phyloP scores from a whole-genome alignment of 2,797 vertebrate genomes.

The Muscicapa comitata region DNA sequence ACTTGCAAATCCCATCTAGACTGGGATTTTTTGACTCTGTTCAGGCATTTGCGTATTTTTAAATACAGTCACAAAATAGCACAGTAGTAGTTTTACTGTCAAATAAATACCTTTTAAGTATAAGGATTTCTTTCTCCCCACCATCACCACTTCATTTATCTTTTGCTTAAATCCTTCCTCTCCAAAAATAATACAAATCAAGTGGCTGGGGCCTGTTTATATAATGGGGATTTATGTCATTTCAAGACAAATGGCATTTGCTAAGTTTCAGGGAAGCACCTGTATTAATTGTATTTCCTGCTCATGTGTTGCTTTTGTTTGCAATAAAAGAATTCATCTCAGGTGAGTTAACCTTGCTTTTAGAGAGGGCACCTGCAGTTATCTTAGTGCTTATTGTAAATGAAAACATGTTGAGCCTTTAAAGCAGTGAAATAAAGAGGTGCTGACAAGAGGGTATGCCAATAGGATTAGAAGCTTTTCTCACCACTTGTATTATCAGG shows the following conservation, averaged over 20 bases:
- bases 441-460: slow-evolving; percentile 80
- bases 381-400: slow-evolving; percentile 78
- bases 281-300: slow-evolving; percentile 83
- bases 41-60: not conserved
- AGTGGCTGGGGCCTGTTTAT: slow-evolving; percentile 62
- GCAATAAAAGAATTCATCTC: slow-evolving; percentile 79
- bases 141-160: slow-evolving; percentile 35
- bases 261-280: slow-evolving; percentile 76
- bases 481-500: slow-evolving; percentile 74
- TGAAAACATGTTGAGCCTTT: slow-evolving; percentile 83
- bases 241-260: slow-evolving; percentile 69
- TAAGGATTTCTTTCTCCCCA: slow-evolving; percentile 18
- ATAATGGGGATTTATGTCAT: slow-evolving; percentile 60
- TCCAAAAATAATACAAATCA: slow-evolving; percentile 64
- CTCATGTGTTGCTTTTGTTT: slow-evolving; percentile 77
- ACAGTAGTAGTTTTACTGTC: slow-evolving; percentile 33
- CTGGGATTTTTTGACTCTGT: not conserved
- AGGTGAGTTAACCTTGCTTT: slow-evolving; percentile 84
- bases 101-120: slow-evolving; percentile 50
- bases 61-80: not conserved
- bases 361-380: slow-evolving; percentile 81
- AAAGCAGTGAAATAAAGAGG: slow-evolving; percentile 80
- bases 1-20: not conserved
- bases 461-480: slow-evolving; percentile 80
- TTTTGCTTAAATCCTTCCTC: slow-evolving; percentile 68